Evolutionary conservation across 2,797 vertebrate species (phyloP).

Genomic region (Cichlasoma orientale): DNA sequence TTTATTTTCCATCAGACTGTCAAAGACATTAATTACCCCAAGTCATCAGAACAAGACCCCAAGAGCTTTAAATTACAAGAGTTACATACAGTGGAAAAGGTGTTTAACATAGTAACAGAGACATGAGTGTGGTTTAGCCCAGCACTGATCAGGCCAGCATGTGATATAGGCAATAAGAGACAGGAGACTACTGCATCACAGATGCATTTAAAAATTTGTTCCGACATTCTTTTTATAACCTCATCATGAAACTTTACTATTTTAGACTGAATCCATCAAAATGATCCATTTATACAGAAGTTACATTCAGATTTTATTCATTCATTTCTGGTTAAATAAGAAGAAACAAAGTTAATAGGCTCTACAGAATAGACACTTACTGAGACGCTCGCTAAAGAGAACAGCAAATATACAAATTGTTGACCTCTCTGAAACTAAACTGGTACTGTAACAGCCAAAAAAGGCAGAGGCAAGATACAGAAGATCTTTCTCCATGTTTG

Average conservation of each 20-base stretch:
- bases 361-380: conserved; percentile 31
- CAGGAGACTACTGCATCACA: background rate
- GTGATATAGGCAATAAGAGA: background rate
- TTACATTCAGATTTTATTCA: conserved; percentile 4
- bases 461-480: background rate
- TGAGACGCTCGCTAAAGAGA: conserved; percentile 7
- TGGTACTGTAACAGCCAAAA: conserved; percentile 9
- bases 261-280: background rate
- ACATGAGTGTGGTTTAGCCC: background rate
- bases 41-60: conserved; percentile 4
- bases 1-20: conserved; percentile 61
- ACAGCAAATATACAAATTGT: conserved; percentile 44
- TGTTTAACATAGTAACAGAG: background rate
- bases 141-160: background rate
- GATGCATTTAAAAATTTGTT: background rate
- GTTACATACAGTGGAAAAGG: background rate
- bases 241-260: background rate
- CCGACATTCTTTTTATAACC: background rate
- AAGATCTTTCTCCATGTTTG: background rate
- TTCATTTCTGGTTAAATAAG: conserved; percentile 8
- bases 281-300: conserved; percentile 8
- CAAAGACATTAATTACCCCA: conserved; percentile 32
- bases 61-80: background rate
- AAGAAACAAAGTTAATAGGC: conserved; percentile 53
- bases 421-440: conserved; percentile 30